Conservation (phyloP, 2,113 vertebrate genomes). For the Poeciliopsis occidentalis region DNA sequence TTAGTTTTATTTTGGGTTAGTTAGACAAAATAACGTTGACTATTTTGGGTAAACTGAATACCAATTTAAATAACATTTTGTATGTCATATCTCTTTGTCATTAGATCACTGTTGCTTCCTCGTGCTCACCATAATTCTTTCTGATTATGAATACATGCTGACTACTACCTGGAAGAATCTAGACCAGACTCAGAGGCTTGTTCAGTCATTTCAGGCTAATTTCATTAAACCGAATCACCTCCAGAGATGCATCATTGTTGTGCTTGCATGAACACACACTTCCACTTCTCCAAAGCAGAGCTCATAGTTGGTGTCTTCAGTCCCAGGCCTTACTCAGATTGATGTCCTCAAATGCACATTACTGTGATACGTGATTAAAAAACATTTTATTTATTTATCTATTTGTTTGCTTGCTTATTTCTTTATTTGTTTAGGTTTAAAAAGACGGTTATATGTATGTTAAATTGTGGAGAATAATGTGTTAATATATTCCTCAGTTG, state of each 20-base stretch:
- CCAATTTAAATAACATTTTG: too few relatives aligned
- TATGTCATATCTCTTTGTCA: neutral
- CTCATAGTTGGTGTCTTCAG: constrained; percentile 35
- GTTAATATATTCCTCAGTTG: neutral
- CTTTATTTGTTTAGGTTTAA: neutral
- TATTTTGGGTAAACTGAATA: too few relatives aligned
- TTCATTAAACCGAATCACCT: neutral
- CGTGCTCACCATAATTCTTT: too few relatives aligned
- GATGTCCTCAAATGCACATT: constrained; percentile 3
- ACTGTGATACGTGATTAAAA: constrained; percentile 1
- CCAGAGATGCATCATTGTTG: neutral
- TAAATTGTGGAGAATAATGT: too few relatives aligned
- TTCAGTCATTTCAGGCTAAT: constrained; percentile 13
- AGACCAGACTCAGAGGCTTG: too few relatives aligned
- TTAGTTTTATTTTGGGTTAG: too few relatives aligned
- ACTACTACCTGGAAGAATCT: too few relatives aligned
- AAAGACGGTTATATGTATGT: neutral
- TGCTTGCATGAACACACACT: constrained; percentile 9
- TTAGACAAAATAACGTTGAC: too few relatives aligned
- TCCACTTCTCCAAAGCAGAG: constrained; percentile 59
- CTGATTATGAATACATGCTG: too few relatives aligned
- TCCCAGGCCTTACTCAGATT: constrained; percentile 27
- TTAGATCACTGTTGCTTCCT: neutral
- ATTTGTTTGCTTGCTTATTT: too few relatives aligned
- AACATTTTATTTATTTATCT: neutral